Evolutionary conservation across 35 echinoderm and acorn worm genomes (phyloP).

Genomic region (Heliocidaris tuberculata): DNA sequence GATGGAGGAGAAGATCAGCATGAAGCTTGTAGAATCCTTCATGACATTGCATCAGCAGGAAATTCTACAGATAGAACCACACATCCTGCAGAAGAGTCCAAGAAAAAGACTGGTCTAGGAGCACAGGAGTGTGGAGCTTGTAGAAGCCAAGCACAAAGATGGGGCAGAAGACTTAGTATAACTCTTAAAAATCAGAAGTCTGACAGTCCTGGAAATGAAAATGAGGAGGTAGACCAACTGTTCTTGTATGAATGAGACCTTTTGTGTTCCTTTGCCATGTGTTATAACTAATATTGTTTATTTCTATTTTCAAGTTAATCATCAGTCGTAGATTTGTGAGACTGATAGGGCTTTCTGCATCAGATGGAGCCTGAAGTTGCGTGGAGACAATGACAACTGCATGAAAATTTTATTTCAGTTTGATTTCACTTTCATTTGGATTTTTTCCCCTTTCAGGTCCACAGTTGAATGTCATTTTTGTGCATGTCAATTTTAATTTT

Average conservation of each 20-base stretch:
- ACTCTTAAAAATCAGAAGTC: not conserved
- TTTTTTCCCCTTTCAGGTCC: not conserved
- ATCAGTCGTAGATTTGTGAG: not conserved
- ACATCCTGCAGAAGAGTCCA: too few species aligned
- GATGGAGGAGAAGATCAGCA: not conserved
- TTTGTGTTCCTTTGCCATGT: not conserved
- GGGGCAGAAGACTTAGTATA: not conserved
- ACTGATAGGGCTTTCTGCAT: not conserved
- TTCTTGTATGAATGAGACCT: not conserved
- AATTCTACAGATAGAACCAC: not conserved
- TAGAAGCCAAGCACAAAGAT: not conserved
- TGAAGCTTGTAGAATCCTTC: not conserved
- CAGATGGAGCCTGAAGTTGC: not conserved
- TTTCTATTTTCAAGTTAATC: not conserved
- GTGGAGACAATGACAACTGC: not conserved
- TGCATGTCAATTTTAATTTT: not conserved
- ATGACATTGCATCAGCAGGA: not conserved
- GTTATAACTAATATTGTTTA: not conserved
- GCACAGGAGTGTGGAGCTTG: not conserved
- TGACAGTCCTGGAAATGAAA: not conserved
- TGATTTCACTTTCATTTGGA: not conserved
- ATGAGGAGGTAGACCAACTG: not conserved
- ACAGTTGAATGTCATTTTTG: not conserved
- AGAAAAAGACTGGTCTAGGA: too few species aligned
- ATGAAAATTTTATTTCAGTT: not conserved